Evolutionary conservation across 2,113 vertebrate species (phyloP).

Genomic region (Helogale parvula): DNA sequence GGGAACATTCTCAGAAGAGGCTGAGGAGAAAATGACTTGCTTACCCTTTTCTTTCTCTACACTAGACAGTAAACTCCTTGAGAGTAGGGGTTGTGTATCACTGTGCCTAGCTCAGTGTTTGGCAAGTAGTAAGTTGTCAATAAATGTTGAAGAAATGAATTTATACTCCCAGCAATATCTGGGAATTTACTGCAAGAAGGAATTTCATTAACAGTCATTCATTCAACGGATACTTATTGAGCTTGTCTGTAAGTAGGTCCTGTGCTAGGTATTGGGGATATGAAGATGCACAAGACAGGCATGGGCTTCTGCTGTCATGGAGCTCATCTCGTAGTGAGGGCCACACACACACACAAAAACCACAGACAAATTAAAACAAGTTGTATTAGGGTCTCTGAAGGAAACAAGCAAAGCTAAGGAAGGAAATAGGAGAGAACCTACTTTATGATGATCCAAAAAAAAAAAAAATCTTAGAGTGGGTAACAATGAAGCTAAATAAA

Average conservation of each 20-base stretch:
- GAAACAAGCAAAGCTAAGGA: neutral
- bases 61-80: neutral
- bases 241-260: neutral
- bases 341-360: neutral
- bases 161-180: neutral
- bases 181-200: neutral
- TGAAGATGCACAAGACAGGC: neutral
- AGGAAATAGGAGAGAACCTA: neutral
- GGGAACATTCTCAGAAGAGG: neutral
- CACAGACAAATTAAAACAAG: neutral
- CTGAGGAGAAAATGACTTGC: neutral
- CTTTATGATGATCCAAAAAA: neutral
- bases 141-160: neutral
- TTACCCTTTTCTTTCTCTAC: neutral
- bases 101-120: neutral
- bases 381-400: neutral
- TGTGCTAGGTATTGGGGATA: neutral
- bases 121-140: neutral
- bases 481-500: constrained; percentile 30
- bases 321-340: neutral
- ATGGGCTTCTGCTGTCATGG: neutral
- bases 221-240: neutral
- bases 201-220: neutral
- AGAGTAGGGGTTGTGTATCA: neutral
- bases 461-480: neutral